Percentiles rank a stretch among this genome's conserved stretches.
Evolutionary conservation across 1,140 invertebrate genomes (phyloP).

Genomic region (Helicoverpa armigera): DNA sequence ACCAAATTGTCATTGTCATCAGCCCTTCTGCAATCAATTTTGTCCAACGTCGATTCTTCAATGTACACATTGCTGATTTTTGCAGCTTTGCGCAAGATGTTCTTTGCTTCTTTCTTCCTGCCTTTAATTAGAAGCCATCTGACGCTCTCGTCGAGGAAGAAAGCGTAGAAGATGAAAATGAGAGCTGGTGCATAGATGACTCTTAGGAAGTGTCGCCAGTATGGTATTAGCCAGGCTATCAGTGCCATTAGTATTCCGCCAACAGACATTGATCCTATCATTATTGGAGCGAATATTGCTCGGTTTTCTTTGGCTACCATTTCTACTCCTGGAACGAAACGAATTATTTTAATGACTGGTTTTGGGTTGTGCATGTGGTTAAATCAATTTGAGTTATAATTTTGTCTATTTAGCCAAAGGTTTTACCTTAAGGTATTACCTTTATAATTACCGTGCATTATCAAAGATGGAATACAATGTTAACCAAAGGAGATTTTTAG

Average conservation of each 20-base stretch:
- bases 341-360: neutral
- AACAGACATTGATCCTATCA: conserved; percentile 40
- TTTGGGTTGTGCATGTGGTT: too few relatives aligned
- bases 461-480: too few relatives aligned
- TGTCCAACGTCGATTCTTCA: conserved; percentile 45
- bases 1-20: conserved; percentile 20
- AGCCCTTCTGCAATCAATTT: conserved; percentile 43
- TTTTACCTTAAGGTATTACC: too few relatives aligned
- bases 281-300: conserved; percentile 32
- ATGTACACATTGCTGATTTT: conserved; percentile 43
- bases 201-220: conserved; percentile 57
- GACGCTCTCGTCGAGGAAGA: conserved; percentile 55
- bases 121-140: conserved; percentile 89
- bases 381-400: too few relatives aligned
- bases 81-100: conserved; percentile 50
- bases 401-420: too few relatives aligned
- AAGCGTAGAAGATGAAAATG: conserved; percentile 47
- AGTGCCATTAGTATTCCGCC: conserved; percentile 42
- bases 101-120: conserved; percentile 51
- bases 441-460: too few relatives aligned
- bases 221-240: conserved; percentile 48
- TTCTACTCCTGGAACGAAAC: conserved; percentile 53
- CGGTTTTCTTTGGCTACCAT: conserved; percentile 56
- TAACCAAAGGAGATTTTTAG: too few relatives aligned
- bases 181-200: conserved; percentile 54